Evolutionary conservation across 2,113 vertebrate species (phyloP).

Genomic region (Cephalopholis sonnerati): DNA sequence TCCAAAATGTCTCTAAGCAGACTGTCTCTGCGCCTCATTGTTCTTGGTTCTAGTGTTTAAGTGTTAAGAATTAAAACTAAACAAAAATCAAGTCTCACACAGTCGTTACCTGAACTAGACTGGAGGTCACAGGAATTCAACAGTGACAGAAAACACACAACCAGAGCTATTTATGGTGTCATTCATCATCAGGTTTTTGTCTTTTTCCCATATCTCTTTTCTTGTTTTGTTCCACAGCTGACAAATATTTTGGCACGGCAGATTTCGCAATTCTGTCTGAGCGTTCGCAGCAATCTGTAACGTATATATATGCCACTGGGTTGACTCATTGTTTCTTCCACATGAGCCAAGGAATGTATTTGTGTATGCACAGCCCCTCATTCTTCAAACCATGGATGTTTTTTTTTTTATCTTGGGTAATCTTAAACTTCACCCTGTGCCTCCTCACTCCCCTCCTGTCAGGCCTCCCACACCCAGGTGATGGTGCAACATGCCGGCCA

Average conservation of each 20-base stretch:
- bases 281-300: neutral
- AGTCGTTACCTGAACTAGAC: slow-evolving; percentile 23
- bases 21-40: slow-evolving; percentile 15
- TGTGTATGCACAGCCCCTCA: neutral
- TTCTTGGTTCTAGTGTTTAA: slow-evolving; percentile 35
- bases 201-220: neutral
- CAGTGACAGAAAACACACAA: neutral
- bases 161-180: neutral
- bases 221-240: neutral
- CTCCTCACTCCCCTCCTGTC: slow-evolving; percentile 22
- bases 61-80: slow-evolving; percentile 38
- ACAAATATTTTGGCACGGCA: neutral
- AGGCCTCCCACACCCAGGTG: slow-evolving; percentile 66
- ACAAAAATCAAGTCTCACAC: slow-evolving; percentile 45
- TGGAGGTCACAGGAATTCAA: neutral
- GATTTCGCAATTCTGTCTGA: neutral
- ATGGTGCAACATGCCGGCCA: slow-evolving; percentile 60
- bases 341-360: slow-evolving; percentile 13
- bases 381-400: neutral
- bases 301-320: neutral
- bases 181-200: neutral
- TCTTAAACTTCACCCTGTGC: slow-evolving; percentile 20
- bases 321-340: slow-evolving; percentile 8
- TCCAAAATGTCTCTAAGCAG: neutral
- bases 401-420: slow-evolving; percentile 3